Conservation (phyloP, 2,113 vertebrate species). For the Mionectes macconnelli region DNA sequence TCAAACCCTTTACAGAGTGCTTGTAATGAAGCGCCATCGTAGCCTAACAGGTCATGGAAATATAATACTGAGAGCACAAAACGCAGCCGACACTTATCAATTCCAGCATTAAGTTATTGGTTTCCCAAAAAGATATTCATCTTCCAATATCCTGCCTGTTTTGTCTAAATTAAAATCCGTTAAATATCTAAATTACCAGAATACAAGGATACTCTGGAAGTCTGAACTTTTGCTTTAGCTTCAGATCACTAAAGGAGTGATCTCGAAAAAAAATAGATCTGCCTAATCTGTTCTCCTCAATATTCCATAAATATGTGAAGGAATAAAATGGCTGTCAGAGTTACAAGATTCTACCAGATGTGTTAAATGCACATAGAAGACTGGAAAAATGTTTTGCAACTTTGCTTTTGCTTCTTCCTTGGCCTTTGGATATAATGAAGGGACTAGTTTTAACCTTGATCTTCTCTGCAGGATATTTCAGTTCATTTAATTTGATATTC, state of each 20-base stretch:
- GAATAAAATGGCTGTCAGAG: not conserved
- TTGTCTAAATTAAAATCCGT: not conserved
- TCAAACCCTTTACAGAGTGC: not conserved
- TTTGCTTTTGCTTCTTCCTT: not conserved
- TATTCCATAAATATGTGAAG: not conserved
- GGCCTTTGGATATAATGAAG: not conserved
- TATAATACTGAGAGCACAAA: not conserved
- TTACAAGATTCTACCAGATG: not conserved
- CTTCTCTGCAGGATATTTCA: not conserved
- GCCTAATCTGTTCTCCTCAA: not conserved
- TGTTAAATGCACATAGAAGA: not conserved
- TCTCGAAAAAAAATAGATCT: slow-evolving; percentile 5
- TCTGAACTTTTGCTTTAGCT: not conserved
- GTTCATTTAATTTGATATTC: not conserved
- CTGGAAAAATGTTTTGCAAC: not conserved
- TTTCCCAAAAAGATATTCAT: not conserved
- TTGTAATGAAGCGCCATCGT: not conserved
- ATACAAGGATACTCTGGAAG: not conserved
- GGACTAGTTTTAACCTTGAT: not conserved
- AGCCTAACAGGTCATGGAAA: not conserved
- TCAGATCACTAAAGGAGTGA: not conserved
- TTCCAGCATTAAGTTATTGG: not conserved
- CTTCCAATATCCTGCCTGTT: not conserved
- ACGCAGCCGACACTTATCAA: no score
- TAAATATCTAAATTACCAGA: not conserved